A percentile compares a stretch with the other conserved stretches of the same genome.
Evolutionary conservation across 2,113 vertebrate genomes (phyloP).

Genomic region (Dendrocopos noguchii): DNA sequence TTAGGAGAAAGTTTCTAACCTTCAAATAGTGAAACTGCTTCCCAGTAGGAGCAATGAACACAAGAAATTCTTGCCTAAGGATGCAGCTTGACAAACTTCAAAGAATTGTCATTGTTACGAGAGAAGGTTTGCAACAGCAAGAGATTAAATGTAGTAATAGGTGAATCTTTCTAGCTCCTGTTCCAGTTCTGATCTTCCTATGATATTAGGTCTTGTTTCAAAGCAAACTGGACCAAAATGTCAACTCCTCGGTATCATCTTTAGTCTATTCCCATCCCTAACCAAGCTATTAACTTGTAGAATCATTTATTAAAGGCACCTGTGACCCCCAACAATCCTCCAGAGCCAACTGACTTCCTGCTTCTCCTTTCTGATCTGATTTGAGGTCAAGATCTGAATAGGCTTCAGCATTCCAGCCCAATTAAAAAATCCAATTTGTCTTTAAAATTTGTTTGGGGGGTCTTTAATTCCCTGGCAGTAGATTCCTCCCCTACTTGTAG

Average conservation of each 20-base stretch:
- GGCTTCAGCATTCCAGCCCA: conserved; percentile 44
- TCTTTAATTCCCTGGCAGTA: conserved; percentile 27
- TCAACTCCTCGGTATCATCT: neutral
- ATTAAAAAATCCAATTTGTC: conserved; percentile 62
- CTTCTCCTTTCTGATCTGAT: conserved; percentile 39
- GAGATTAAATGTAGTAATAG: neutral
- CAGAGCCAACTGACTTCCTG: conserved; percentile 27
- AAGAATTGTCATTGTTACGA: neutral
- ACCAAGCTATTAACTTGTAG: conserved; percentile 40
- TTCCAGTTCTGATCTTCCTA: neutral
- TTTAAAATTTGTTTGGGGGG: conserved; percentile 55
- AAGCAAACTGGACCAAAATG: neutral
- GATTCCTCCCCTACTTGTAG: neutral
- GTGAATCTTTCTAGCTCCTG: neutral
- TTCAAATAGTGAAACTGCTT: neutral
- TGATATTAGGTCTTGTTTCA: neutral
- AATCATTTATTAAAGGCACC: conserved; percentile 31
- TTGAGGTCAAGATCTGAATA: conserved; percentile 48
- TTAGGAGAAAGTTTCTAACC: neutral
- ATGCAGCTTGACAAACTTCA: neutral
- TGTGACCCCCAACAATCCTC: conserved; percentile 16
- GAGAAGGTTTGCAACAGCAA: neutral
- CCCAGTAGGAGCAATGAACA: neutral
- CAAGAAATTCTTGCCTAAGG: neutral
- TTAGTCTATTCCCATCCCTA: conserved; percentile 13